Conservation (phyloP, 1,140 invertebrate species). For the Cyclargus thomasi region DNA sequence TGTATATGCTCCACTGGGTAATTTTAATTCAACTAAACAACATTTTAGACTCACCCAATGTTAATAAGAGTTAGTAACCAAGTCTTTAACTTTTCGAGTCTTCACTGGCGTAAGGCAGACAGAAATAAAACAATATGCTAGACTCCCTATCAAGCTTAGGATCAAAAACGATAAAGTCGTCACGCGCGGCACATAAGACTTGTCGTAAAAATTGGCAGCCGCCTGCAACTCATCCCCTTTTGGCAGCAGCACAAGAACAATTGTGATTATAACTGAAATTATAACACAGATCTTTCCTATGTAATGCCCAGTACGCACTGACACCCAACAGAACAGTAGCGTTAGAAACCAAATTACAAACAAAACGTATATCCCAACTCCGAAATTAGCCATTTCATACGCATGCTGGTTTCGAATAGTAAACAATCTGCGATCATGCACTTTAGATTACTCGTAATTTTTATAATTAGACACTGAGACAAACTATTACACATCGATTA, state of each 20-base stretch:
- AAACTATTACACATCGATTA: not conserved
- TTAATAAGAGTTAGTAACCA: slow-evolving; percentile 35
- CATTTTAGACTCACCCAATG: slow-evolving; percentile 18
- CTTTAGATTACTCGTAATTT: not conserved
- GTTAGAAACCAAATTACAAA: slow-evolving; percentile 56
- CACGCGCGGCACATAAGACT: slow-evolving; percentile 49
- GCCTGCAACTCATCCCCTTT: slow-evolving; percentile 34
- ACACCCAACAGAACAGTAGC: slow-evolving; percentile 56
- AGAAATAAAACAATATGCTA: slow-evolving; percentile 49
- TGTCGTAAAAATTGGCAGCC: slow-evolving; percentile 62
- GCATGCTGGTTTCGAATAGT: not conserved
- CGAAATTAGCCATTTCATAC: slow-evolving; percentile 48
- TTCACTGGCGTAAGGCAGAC: slow-evolving; percentile 51
- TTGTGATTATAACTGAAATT: slow-evolving; percentile 46
- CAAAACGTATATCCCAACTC: slow-evolving; percentile 61
- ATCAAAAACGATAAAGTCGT: slow-evolving; percentile 48
- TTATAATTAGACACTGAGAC: not conserved
- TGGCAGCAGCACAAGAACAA: slow-evolving; percentile 53
- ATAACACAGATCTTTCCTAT: slow-evolving; percentile 53
- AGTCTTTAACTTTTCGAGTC: slow-evolving; percentile 52
- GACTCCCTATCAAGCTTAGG: slow-evolving; percentile 41
- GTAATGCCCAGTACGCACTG: slow-evolving; percentile 58
- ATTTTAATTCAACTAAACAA: too few relatives aligned
- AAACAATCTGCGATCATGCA: not conserved
- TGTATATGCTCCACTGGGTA: too few relatives aligned